phyloP scores from a whole-genome alignment of 2,888 invertebrate species.

The Agrotis segetum region DNA sequence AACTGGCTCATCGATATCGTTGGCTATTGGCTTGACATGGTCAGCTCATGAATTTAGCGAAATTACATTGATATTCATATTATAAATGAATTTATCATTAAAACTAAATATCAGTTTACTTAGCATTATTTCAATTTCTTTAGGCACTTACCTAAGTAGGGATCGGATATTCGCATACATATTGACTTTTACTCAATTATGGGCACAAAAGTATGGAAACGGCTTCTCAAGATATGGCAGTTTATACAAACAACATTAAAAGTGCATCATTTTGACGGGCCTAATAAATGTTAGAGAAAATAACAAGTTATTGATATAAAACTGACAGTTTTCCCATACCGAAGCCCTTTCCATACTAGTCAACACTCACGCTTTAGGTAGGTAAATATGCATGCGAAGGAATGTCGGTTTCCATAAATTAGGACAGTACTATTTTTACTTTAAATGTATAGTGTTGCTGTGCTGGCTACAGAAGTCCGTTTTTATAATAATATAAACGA shows the following conservation, averaged over 20 bases:
- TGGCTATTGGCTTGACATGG: constrained; percentile 66
- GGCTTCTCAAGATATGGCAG: neutral
- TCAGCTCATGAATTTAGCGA: constrained; percentile 61
- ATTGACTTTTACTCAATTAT: neutral
- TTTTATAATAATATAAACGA: constrained; percentile 23
- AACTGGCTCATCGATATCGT: constrained; percentile 66
- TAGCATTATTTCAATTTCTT: constrained; percentile 62
- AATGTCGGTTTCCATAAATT: constrained; percentile 10
- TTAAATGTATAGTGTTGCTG: constrained; percentile 21
- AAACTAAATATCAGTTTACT: constrained; percentile 62
- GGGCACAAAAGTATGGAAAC: neutral
- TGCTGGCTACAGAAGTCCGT: constrained; percentile 28
- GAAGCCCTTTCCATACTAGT: neutral
- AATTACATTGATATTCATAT: constrained; percentile 46
- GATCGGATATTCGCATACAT: neutral
- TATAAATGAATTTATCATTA: constrained; percentile 46
- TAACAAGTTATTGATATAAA: neutral
- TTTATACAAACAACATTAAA: no score
- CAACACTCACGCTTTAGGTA: neutral
- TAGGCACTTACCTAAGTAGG: constrained; percentile 56
- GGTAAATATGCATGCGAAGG: neutral
- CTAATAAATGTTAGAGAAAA: neutral
- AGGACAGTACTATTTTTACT: constrained; percentile 7
- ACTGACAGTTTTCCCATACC: neutral
- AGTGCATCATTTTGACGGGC: neutral